phyloP scores from a whole-genome alignment of 2,797 vertebrate species.

The Oreortyx pictus region DNA sequence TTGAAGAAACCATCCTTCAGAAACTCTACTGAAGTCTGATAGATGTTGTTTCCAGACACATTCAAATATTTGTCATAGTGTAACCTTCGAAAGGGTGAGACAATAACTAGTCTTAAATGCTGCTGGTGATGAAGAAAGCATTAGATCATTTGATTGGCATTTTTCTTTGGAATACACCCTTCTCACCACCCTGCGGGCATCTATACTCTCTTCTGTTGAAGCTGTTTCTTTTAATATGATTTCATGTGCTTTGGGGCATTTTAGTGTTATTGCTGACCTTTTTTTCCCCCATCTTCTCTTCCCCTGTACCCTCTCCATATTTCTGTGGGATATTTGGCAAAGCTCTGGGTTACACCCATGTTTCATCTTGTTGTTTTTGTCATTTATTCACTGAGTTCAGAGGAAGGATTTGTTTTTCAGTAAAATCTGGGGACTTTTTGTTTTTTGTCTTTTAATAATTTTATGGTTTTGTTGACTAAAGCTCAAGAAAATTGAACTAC shows the following conservation, averaged over 20 bases:
- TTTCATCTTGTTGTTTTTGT: conserved; percentile 71
- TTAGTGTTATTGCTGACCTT: conserved; percentile 13
- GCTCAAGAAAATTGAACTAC: neutral
- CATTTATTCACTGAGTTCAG: conserved; percentile 71
- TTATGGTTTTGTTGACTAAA: conserved; percentile 60
- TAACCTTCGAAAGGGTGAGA: neutral
- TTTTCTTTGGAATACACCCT: conserved; percentile 49
- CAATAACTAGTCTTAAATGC: conserved; percentile 24
- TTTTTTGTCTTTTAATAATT: conserved; percentile 62
- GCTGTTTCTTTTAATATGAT: conserved; percentile 51
- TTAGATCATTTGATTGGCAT: conserved; percentile 54
- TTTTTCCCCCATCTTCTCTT: neutral
- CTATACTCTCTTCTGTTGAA: conserved; percentile 48
- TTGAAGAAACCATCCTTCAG: neutral
- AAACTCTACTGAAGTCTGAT: neutral
- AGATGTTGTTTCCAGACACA: neutral
- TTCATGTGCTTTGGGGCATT: conserved; percentile 55
- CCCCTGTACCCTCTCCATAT: conserved; percentile 50
- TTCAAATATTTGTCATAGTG: neutral
- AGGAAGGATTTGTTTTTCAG: conserved; percentile 60
- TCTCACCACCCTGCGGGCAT: conserved; percentile 51
- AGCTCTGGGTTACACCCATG: conserved; percentile 66
- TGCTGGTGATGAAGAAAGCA: conserved; percentile 45
- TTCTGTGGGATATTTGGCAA: conserved; percentile 64
- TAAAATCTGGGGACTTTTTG: conserved; percentile 55